These are phyloP conservation scores for Drosophila prosaltans DNA, from an alignment of 1,140 invertebrate genomes.

Conservation along the genomic window DNA sequence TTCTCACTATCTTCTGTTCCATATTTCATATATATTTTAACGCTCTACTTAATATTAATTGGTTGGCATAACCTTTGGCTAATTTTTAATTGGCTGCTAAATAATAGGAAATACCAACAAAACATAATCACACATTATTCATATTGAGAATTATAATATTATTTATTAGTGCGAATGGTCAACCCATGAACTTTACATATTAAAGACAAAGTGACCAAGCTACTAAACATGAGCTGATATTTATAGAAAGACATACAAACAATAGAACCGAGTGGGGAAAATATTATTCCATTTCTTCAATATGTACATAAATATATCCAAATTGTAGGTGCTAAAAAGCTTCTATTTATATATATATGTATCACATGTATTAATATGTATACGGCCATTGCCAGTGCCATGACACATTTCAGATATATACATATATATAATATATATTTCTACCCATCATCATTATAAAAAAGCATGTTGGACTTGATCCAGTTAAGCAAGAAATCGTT, in stretches of 20 bases:
- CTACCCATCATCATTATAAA: slow-evolving; percentile 7
- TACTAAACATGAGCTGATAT: slow-evolving; percentile 18
- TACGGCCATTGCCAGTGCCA: slow-evolving; percentile 39
- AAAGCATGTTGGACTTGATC: neutral
- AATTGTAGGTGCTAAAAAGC: slow-evolving; percentile 53
- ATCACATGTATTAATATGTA: neutral
- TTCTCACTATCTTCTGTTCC: slow-evolving; percentile 37
- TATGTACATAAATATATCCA: slow-evolving; percentile 23
- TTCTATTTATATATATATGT: slow-evolving; percentile 38
- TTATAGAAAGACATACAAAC: slow-evolving; percentile 6
- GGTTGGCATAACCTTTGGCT: slow-evolving; percentile 54
- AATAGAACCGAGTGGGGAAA: neutral
- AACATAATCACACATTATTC: slow-evolving; percentile 45
- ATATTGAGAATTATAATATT: slow-evolving; percentile 58
- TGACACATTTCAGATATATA: slow-evolving; percentile 60
- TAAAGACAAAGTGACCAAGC: slow-evolving; percentile 6
- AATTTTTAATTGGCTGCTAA: slow-evolving; percentile 76
- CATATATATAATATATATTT: slow-evolving; percentile 24
- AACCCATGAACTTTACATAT: slow-evolving; percentile 52
- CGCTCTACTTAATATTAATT: slow-evolving; percentile 45
- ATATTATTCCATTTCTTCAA: slow-evolving; percentile 19
- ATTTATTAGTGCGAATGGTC: slow-evolving; percentile 51
- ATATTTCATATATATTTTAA: slow-evolving; percentile 24
- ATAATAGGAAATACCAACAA: slow-evolving; percentile 37
- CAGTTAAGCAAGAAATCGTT: too few species aligned